These are phyloP conservation scores for Parnassius glacialis DNA, from an alignment of 2,888 invertebrate genomes.

Conservation along the genomic window DNA sequence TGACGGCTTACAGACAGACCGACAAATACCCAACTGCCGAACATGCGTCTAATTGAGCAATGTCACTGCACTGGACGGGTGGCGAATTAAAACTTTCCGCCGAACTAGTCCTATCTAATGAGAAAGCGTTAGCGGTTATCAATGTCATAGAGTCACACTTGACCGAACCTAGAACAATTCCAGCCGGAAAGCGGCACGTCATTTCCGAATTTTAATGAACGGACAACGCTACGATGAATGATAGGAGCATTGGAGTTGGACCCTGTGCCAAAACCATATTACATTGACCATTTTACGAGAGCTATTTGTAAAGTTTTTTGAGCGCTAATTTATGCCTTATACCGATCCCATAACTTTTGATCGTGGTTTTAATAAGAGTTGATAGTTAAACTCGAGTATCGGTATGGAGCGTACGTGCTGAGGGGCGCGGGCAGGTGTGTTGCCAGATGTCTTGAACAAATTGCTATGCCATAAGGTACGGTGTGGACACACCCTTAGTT, in stretches of 20 bases:
- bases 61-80: constrained; percentile 49
- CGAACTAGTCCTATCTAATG: constrained; percentile 49
- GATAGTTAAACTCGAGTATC: constrained; percentile 42
- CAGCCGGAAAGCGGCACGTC: constrained; percentile 68
- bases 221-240: constrained; percentile 56
- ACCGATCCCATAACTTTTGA: constrained; percentile 29
- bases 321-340: constrained; percentile 40
- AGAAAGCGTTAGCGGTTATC: constrained; percentile 47
- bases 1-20: constrained; percentile 54
- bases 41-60: constrained; percentile 62
- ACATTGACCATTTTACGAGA: constrained; percentile 41
- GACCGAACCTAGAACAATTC: constrained; percentile 62
- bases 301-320: constrained; percentile 23
- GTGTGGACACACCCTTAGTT: constrained; percentile 74
- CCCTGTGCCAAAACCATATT: constrained; percentile 68
- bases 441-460: constrained; percentile 81
- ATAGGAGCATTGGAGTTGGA: constrained; percentile 72
- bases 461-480: constrained; percentile 74
- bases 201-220: constrained; percentile 71
- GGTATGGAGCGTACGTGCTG: constrained; percentile 51
- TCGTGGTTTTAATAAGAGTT: constrained; percentile 22
- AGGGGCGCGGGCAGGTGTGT: constrained; percentile 73
- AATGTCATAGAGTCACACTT: constrained; percentile 62
- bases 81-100: constrained; percentile 48
- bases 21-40: constrained; percentile 53